Evolutionary conservation across 2,113 vertebrate genomes (phyloP).

Genomic region (Platysternon megacephalum): DNA sequence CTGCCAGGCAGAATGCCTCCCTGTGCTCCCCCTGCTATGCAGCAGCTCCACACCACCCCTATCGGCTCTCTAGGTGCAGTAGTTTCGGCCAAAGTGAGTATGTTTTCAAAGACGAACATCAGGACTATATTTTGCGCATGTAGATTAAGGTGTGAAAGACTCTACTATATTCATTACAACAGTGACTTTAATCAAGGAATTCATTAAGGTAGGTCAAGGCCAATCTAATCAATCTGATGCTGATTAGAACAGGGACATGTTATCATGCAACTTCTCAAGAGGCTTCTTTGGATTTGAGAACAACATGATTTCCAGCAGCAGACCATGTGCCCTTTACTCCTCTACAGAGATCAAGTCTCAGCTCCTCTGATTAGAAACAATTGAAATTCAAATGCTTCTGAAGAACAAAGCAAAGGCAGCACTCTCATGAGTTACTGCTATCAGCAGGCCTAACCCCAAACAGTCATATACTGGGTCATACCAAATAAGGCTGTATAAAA

Average conservation of each 20-base stretch:
- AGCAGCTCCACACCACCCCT: background rate
- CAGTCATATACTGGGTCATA: background rate
- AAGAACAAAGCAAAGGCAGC: background rate
- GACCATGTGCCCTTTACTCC: background rate
- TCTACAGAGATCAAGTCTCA: background rate
- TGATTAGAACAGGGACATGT: slow-evolving; percentile 26
- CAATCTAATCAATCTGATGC: background rate
- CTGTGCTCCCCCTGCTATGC: background rate
- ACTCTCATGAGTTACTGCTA: slow-evolving; percentile 21
- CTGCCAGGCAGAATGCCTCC: background rate
- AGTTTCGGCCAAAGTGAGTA: background rate
- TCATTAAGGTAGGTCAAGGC: slow-evolving; percentile 36
- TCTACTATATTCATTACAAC: slow-evolving; percentile 26
- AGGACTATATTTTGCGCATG: accelerated
- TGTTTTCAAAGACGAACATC: background rate
- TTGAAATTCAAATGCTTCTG: slow-evolving; percentile 46
- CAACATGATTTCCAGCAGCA: slow-evolving; percentile 30
- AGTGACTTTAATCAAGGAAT: slow-evolving; percentile 45
- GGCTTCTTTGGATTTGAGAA: slow-evolving; percentile 32
- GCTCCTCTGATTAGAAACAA: slow-evolving; percentile 51
- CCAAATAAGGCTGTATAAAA: background rate
- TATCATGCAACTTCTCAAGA: slow-evolving; percentile 15
- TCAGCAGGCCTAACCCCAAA: background rate
- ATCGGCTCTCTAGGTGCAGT: background rate
- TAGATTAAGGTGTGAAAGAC: background rate